Base-by-base conservation (phyloP, 2,797 vertebrate genomes). In the Cyclura pinguis region DNA sequence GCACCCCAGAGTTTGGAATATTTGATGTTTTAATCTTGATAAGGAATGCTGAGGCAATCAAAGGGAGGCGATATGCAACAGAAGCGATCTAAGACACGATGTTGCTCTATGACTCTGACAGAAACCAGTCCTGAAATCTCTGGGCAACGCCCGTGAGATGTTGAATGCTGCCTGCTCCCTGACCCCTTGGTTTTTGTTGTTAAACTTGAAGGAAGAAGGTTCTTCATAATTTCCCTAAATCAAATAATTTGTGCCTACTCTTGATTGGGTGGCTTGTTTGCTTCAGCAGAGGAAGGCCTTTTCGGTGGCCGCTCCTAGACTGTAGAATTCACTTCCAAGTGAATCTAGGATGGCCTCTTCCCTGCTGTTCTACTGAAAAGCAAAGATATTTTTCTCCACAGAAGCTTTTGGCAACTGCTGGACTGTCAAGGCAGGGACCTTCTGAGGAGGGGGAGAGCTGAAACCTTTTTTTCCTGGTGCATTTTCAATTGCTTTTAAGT, bases 41-140 rank as follows among this genome's bases (percentile, higher is more conserved):
- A 85, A 85, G 64, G 59, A 80, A 59, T 16, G 42, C 73, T 64
- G 42, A 67, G 47, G 42, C 80, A 42, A 35, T 29, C 22, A 59
- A 59, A 64, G 76, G 32, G 47, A 72, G 47, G 16, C 14, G 24
- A 72, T 32, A 22, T 57, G n/a, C 69, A 29, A 73, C 52, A n/a
- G 24, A 16, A 74, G 80, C 55, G 16, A 59, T 74, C 24, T 83
- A 74, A n/a, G 29, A n/a, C 62, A 24, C n/a, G 29, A 74, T 47
- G 52, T n/a, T 83, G 80, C 14, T 74, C 80, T 14, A 59, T 59
- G 67, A n/a, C 74, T 14, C 18, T 62, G 64, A 80, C 62, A 89
- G 89, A 90, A 90, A 90, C 76, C 55, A 55, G 42, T 32, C 38
- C 38, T 67, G 62, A 80, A 72, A 86, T 59, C 35, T 42, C 76